Evolutionary conservation across 2,113 vertebrate species (phyloP), one percentile per base, ranked within the genome.

Genomic region (Grammomys surdaster): DNA sequence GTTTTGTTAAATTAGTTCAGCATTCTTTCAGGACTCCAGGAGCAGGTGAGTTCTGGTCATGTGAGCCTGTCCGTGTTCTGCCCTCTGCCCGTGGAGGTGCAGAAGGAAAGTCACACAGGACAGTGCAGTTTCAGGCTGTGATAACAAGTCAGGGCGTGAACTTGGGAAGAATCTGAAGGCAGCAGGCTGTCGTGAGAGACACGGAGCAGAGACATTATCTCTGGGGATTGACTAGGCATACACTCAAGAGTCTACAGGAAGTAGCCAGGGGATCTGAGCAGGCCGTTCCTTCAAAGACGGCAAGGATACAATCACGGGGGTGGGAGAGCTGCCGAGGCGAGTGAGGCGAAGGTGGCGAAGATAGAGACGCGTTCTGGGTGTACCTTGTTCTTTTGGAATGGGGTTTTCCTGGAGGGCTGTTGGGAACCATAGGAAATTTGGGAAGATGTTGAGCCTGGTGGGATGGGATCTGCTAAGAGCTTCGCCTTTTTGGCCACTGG

Each of bases 261-360:
- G 36, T 31, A 56, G 36, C n/a, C n/a, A 16, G 43, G 33, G 33
- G 28, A n/a, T 12, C 10, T 33, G 43, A 60, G 72, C 65, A 70
- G 4, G 28, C 81, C 0, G 12, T 2, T 73, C n/a, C 31, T 7
- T 7, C 12, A 54, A 33, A 13, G 80, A 43, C 24, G 1, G 0
- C 2, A 14, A 26, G 14, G 24, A 5, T 14, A 51, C 36, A 46
- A 28, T 2, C 4, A 8, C 46, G 0, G 36, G 33, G 17, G 31
- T 24, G 36, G 48, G 24, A 69, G 43, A 33, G 28, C 43, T 51
- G 4, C 36, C 16, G 75, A 51, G 43, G 12, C 31, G 1, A 63
- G 7, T 48, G 73, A n/a, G 36, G 56, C 2, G 7, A 20, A n/a
- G 43, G 0, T 16, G 20, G 31, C 14, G 4, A 7, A 22, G 5